Evolutionary conservation across 2,113 vertebrate genomes (phyloP).

Genomic region (Leptobrachium ailaonicum): DNA sequence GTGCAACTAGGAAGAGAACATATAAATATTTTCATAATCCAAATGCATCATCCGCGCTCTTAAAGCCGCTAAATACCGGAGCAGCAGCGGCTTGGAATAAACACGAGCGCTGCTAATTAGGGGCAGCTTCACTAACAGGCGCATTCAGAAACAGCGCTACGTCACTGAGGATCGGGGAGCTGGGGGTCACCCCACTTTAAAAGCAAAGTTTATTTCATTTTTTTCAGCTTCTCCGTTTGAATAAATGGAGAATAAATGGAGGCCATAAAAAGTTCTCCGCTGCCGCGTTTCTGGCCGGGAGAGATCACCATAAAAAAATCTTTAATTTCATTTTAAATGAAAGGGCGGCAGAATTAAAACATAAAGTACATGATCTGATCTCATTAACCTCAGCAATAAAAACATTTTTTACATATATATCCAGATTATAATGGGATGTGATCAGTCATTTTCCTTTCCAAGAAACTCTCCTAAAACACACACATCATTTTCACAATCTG

Average conservation of each 20-base stretch:
- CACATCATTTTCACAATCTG: background rate
- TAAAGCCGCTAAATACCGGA: conserved; percentile 5
- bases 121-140: background rate
- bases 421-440: background rate
- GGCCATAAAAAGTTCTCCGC: background rate
- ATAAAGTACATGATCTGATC: conserved; percentile 30
- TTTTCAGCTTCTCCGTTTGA: background rate
- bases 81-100: background rate
- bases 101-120: background rate
- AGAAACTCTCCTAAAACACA: background rate
- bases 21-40: conserved; percentile 14
- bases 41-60: conserved; percentile 6
- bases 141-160: background rate
- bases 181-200: background rate
- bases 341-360: conserved; percentile 32
- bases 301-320: conserved; percentile 17
- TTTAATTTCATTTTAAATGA: conserved; percentile 39
- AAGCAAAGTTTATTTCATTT: background rate
- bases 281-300: conserved; percentile 6
- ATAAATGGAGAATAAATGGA: conserved; percentile 26
- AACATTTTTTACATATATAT: background rate
- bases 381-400: conserved; percentile 42
- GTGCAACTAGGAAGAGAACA: conserved; percentile 53
- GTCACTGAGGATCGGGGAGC: background rate
- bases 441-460: conserved; percentile 1